phyloP scores from a whole-genome alignment of 2,113 vertebrate species.

The Perccottus glenii region DNA sequence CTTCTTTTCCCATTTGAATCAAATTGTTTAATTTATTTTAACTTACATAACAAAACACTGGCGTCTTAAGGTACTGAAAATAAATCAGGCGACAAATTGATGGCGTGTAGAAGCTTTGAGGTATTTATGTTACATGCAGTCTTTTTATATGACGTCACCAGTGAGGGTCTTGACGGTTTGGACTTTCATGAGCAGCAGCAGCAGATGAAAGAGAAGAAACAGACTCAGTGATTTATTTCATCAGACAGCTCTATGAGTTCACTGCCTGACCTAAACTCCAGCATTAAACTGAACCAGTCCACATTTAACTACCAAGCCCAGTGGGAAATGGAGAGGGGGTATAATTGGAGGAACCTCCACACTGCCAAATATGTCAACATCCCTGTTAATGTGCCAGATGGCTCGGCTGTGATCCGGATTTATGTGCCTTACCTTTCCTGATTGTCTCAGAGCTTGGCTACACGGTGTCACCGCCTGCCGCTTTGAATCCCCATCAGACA shows the following conservation, averaged over 20 bases:
- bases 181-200: neutral
- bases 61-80: neutral
- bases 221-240: conserved; percentile 19
- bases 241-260: conserved; percentile 48
- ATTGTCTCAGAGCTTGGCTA: conserved; percentile 44
- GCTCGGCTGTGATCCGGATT: conserved; percentile 47
- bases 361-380: conserved; percentile 50
- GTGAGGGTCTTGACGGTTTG: neutral
- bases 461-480: conserved; percentile 3
- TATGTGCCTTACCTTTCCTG: conserved; percentile 48
- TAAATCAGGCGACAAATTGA: neutral
- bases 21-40: too few relatives aligned
- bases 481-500: conserved; percentile 20
- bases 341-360: conserved; percentile 32
- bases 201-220: conserved; percentile 6
- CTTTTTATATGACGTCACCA: neutral
- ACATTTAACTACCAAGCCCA: conserved; percentile 25
- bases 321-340: conserved; percentile 17
- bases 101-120: neutral
- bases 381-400: conserved; percentile 46
- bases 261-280: conserved; percentile 28
- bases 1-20: neutral
- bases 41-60: neutral
- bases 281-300: conserved; percentile 14
- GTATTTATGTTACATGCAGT: neutral